Evolutionary conservation across 2,113 vertebrate genomes (phyloP).

Genomic region (Rhodinocichla rosea): DNA sequence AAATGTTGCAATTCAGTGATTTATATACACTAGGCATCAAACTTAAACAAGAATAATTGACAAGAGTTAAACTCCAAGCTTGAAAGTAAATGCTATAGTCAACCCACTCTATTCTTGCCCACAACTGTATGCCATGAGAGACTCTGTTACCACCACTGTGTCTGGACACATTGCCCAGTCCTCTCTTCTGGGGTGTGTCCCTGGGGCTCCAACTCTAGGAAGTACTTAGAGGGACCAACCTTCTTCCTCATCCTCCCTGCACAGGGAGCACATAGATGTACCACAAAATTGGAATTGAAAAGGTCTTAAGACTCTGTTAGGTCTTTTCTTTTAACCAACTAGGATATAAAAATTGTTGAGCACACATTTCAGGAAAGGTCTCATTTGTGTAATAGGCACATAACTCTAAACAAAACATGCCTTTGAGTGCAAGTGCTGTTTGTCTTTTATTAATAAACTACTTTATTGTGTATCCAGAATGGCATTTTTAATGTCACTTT

Average conservation of each 20-base stretch:
- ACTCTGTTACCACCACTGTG: background rate
- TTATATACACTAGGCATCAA: background rate
- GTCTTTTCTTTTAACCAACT: background rate
- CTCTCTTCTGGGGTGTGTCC: background rate
- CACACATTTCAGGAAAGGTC: background rate
- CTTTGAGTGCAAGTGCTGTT: background rate
- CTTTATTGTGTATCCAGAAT: background rate
- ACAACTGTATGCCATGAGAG: background rate
- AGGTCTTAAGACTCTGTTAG: background rate
- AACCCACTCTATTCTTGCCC: background rate
- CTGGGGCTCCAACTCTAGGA: background rate
- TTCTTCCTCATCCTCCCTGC: background rate
- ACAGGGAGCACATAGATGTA: background rate
- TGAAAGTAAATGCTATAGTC: background rate
- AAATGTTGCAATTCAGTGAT: background rate
- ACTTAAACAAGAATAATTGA: background rate
- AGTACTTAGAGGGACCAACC: background rate
- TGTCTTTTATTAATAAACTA: background rate
- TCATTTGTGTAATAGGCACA: background rate
- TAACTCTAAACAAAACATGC: background rate
- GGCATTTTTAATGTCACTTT: background rate
- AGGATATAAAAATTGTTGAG: background rate
- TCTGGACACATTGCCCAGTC: background rate
- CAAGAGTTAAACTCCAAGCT: background rate
- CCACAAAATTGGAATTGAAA: background rate